Percentiles rank a stretch among this genome's conserved stretches.
phyloP scores from a whole-genome alignment of 2,113 vertebrate species.

The Zosterops lateralis region DNA sequence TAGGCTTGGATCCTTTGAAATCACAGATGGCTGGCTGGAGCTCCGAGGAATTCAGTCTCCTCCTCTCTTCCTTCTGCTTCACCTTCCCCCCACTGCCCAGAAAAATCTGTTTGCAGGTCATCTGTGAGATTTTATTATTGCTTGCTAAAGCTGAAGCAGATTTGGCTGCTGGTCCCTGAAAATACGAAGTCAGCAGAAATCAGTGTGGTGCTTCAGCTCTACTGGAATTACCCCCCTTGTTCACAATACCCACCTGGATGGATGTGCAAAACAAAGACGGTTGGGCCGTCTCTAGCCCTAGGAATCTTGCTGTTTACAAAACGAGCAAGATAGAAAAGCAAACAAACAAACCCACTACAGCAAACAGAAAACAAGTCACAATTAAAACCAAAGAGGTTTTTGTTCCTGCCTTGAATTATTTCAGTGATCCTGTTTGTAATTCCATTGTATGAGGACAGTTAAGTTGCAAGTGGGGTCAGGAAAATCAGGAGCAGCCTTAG shows the following conservation, averaged over 20 bases:
- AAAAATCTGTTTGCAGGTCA: constrained; percentile 20
- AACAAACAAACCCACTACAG: fast-evolving
- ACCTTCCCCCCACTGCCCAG: background rate
- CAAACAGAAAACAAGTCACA: background rate
- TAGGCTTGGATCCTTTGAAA: background rate
- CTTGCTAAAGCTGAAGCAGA: background rate
- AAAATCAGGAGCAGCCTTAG: background rate
- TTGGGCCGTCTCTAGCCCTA: background rate
- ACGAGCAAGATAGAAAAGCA: background rate
- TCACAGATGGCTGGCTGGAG: constrained; percentile 55
- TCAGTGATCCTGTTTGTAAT: background rate
- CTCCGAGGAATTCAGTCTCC: background rate
- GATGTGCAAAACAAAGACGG: background rate
- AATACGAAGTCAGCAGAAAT: background rate
- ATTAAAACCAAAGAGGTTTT: background rate
- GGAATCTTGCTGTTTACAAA: background rate
- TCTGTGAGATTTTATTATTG: background rate
- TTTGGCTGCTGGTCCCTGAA: background rate
- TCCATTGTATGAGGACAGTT: background rate
- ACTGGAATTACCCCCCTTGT: background rate
- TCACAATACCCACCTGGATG: background rate
- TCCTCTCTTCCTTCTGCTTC: background rate
- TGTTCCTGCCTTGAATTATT: background rate
- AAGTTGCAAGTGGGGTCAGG: background rate
- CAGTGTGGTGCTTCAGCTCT: background rate